Evolutionary conservation across 2,888 invertebrate species (phyloP), one percentile per base, ranked within the genome.

Genomic region (Caenorhabditis sp.): DNA sequence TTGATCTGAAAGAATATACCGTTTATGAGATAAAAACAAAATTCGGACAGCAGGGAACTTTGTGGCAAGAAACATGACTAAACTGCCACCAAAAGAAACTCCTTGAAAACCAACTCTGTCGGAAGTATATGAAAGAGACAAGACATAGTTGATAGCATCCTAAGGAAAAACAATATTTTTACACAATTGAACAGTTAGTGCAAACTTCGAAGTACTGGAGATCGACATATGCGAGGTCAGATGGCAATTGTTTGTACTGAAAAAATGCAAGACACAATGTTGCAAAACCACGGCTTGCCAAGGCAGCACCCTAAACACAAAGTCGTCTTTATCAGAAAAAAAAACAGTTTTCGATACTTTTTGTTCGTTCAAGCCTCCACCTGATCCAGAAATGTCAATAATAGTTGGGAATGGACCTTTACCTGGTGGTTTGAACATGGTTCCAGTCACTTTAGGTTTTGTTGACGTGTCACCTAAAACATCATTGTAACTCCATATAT

Each of bases 361-460:
- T 28, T 82, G 82, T 15, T 82, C 82, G 44, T 82, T 76, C 1
- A 82, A 47, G 1, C 82, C 82, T 15, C 82, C 82, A n/a, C 82
- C 82, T 9, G 82, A 70, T 47, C 82, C 82, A n/a, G 82, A 82
- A 53, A 82, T 78, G 47, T 82, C 82, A 28, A 82, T 82, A 6
- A 82, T 74, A 2, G 82, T 62, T 2, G 78, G 82, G 22, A 78
- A 82, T 2, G 72, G 82, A 24, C 82, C 78, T 35, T 37, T 18
- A 15, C 82, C 82, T n/a, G 78, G 77, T 26, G 81, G 81, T 56
- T 81, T 81, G 68, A 81, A 81, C 15, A 81, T 51, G 18, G 77
- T 81, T 35, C 81, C 81, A 22, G 56, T 71, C 0, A 81, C 58
- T 64, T 74, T 80, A 8, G 53, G 35, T 35, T 35, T 56, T 13